Conservation (phyloP, 2,113 vertebrate species). For the Aptenodytes forsteri region DNA sequence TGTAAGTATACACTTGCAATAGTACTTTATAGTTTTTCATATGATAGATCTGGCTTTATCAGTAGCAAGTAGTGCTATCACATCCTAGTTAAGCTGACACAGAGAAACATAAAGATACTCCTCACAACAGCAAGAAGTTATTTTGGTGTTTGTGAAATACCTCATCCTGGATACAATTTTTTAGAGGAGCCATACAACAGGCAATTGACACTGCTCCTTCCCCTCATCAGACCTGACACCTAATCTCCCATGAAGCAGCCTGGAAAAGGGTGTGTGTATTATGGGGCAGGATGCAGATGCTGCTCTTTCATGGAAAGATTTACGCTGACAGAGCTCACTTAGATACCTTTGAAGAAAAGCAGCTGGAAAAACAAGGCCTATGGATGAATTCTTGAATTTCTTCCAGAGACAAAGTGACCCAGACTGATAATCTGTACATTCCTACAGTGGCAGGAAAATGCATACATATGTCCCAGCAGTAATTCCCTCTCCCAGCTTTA, state of each 20-base stretch:
- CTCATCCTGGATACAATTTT: not conserved
- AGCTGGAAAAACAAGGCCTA: not conserved
- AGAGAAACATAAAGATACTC: not conserved
- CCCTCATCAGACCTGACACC: not conserved
- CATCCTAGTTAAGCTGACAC: not conserved
- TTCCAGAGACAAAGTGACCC: not conserved
- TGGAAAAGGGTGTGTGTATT: not conserved
- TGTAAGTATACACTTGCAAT: not conserved
- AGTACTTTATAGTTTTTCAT: not conserved
- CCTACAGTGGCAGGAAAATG: not conserved
- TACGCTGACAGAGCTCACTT: not conserved
- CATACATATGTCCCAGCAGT: not conserved
- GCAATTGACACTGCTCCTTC: not conserved
- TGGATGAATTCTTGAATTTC: not conserved
- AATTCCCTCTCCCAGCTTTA: not conserved
- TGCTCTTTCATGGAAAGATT: not conserved
- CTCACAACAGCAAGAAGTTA: not conserved
- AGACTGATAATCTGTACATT: not conserved
- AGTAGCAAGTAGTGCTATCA: not conserved
- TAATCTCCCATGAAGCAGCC: not conserved
- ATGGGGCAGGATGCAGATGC: not conserved
- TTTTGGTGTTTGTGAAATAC: not conserved
- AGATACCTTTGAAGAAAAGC: not conserved
- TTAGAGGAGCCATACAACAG: not conserved
- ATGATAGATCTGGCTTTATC: not conserved